Evolutionary conservation across 1,140 invertebrate species (phyloP), one percentile per base, ranked within the genome.

Genomic region (Cydia pomonella): DNA sequence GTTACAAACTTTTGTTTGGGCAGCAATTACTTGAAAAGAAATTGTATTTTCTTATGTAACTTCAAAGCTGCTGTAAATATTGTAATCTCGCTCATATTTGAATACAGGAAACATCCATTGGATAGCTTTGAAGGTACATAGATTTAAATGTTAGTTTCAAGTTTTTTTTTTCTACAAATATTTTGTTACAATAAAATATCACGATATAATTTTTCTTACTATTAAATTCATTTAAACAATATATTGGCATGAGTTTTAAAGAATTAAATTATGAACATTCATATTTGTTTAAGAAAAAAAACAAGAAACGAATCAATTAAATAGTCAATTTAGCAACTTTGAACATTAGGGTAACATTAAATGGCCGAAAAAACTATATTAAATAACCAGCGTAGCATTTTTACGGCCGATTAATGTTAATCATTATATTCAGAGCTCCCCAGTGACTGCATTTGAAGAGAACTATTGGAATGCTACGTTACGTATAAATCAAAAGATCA

Each of bases 1-100:
- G 47, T 69, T 77, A 81, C 76, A 83, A 80, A 83, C 77, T 84
- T 82, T 85, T 83, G 85, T 91, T 92, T 91, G 90, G 90, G 88
- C 90, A 91, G 87, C 80, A 84, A 87, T 81, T 82, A 81, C 63
- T 80, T 59, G 9, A 77, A 82, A 76, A 78, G 6, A 71, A 75
- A 73, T 79, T 59, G 80, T 79, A 80, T 23, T 38, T 38, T 38
- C 50, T 21, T 23, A 73, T 77, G 62, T 62, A 71, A 75, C 77
- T 79, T 81, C 77, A 64, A 80, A 84, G 81, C 79, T 83, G 78
- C 74, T 80, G 80, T 29, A 72, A 21, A 44, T 75, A 69, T 71
- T 16, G 72, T 47, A 18, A 23, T 59, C 0, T 18, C 18, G 18
- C 0, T 59, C 1, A 12, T 23, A 59, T 12, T 59, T 9, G 10